Evolutionary conservation across 2,888 invertebrate genomes (phyloP).

Genomic region (Acanthosepion pharaonis): DNA sequence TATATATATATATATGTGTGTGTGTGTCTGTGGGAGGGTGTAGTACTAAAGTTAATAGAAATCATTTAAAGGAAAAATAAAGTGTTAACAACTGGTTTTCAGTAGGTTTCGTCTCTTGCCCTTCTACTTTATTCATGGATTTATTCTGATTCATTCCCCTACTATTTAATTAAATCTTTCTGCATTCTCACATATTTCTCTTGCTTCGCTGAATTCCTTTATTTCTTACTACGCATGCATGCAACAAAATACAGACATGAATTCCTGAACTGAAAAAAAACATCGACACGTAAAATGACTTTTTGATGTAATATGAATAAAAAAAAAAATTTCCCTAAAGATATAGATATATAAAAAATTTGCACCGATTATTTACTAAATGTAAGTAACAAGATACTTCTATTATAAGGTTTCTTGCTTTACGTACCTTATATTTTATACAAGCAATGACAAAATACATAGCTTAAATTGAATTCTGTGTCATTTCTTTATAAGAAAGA

Average conservation of each 20-base stretch:
- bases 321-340: not conserved
- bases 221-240: not conserved
- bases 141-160: too few species aligned
- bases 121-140: too few species aligned
- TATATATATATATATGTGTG: too few species aligned
- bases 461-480: not conserved
- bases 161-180: too few species aligned
- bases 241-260: not conserved
- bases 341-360: not conserved
- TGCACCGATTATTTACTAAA: not conserved
- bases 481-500: not conserved
- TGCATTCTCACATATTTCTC: too few species aligned
- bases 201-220: not conserved
- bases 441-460: not conserved
- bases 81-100: too few species aligned
- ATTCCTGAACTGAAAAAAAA: not conserved
- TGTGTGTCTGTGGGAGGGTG: too few species aligned
- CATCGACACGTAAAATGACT: not conserved
- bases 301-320: not conserved
- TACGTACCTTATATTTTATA: not conserved
- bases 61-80: too few species aligned
- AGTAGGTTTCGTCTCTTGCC: too few species aligned
- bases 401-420: not conserved
- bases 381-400: not conserved
- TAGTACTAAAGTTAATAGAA: too few species aligned